phyloP scores from a whole-genome alignment of 2,888 invertebrate genomes.

The Oegoconia quadripuncta region DNA sequence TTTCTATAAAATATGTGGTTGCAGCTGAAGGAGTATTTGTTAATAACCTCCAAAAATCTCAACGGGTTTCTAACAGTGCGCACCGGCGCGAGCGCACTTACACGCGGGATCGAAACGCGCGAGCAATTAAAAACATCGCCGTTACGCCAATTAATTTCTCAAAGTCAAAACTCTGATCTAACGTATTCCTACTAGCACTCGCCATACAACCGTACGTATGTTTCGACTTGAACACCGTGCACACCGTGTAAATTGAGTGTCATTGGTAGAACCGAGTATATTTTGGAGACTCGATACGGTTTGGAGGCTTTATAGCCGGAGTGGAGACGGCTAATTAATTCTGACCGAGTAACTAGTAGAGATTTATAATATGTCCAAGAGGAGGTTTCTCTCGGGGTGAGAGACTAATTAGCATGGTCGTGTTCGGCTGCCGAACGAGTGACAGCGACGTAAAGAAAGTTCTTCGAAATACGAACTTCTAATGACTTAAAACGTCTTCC shows the following conservation, averaged over 20 bases:
- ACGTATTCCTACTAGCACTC: conserved; percentile 36
- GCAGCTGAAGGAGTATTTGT: neutral
- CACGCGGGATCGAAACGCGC: conserved; percentile 37
- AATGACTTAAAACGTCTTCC: no score
- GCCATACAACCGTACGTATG: conserved; percentile 7
- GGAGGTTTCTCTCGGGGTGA: conserved; percentile 7
- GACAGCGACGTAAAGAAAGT: neutral
- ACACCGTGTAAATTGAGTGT: conserved; percentile 19
- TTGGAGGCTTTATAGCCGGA: conserved; percentile 51
- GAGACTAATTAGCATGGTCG: neutral
- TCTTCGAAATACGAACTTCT: neutral
- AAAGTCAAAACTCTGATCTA: conserved; percentile 58
- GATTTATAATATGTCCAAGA: conserved; percentile 39
- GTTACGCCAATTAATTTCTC: conserved; percentile 75
- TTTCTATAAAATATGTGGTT: neutral
- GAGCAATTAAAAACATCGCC: conserved; percentile 62
- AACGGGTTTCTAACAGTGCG: conserved; percentile 11
- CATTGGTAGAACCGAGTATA: conserved; percentile 8
- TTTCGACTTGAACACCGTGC: no score
- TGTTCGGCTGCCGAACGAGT: neutral
- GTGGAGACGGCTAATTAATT: conserved; percentile 53
- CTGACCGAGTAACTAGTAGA: conserved; percentile 47
- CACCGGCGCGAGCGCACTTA: conserved; percentile 9
- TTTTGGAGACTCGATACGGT: conserved; percentile 56
- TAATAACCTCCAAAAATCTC: conserved; percentile 4